Base-by-base conservation (phyloP, 1,140 invertebrate species). In the Limonius californicus region DNA sequence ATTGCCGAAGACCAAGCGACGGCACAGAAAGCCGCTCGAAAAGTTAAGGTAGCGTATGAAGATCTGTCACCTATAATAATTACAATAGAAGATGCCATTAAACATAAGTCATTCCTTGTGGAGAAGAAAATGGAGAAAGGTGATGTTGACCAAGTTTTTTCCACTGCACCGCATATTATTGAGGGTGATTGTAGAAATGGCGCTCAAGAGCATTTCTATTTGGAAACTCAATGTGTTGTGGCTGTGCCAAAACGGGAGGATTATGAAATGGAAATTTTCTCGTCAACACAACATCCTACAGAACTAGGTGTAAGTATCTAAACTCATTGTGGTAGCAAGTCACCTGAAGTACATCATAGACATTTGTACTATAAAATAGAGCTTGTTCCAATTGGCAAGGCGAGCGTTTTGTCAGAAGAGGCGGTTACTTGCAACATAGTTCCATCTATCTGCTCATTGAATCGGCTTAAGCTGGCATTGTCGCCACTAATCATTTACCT, bases 171-270 rank as follows among this genome's bases (percentile, higher is more conserved):
- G 21, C 78, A 87, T 72, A 74, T 87, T 12, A 64, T 89, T 20
- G 85, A 89, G 77, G 90, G 92, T 8, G 85, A 88, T 73, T 80
- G 91, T 42, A 83, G 87, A 65, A 88, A 90, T 68, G 93, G 93
- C 42, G 94, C 93, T 0, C 96, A 98, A 77, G 95, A 98, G 77
- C 96, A 99, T 77, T 98, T 98, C 80, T 98, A 99, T 78, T 77
- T 99, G 62, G 94, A 96, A 79, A 96, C 95, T 0, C 85, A 95
- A 20, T 84, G 83, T 11, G 74, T 84, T 23, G 78, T 94, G 42
- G 94, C 86, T 1, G 78, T 93, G 21, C 92, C 92, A 0, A 87
- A 85, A 58, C 84, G 86, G 70, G 89, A 91, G 72, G 84, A 88
- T 69, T 87, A 92, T 67, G 94, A 97, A 76, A 80, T 97, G 57